phyloP scores from a whole-genome alignment of 2,113 vertebrate genomes.

The Cettia cetti region DNA sequence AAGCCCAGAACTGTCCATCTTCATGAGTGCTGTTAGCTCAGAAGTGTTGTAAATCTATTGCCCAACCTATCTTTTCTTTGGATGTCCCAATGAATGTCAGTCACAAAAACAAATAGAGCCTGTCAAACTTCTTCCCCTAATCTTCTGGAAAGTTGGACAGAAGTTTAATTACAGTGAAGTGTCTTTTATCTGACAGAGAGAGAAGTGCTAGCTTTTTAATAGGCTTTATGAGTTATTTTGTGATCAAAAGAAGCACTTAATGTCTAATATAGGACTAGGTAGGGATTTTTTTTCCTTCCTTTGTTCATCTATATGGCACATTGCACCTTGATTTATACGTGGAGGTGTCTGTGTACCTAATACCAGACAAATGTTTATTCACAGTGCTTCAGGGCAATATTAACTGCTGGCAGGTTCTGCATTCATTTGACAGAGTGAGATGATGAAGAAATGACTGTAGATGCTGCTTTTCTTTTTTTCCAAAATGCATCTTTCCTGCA shows the following conservation, averaged over 20 bases:
- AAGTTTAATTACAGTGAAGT: slow-evolving; percentile 40
- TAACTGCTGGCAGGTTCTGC: slow-evolving; percentile 40
- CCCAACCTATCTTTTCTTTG: neutral
- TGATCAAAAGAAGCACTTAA: slow-evolving; percentile 62
- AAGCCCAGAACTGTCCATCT: slow-evolving; percentile 8
- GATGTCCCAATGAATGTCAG: neutral
- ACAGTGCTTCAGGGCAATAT: slow-evolving; percentile 26
- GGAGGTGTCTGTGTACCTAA: neutral
- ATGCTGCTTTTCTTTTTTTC: neutral
- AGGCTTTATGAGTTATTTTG: slow-evolving; percentile 52
- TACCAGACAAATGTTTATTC: slow-evolving; percentile 45
- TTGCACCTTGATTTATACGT: slow-evolving; percentile 32
- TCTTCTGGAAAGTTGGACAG: slow-evolving; percentile 17
- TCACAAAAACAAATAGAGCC: slow-evolving; percentile 13
- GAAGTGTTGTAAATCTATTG: neutral
- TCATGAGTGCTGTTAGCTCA: neutral
- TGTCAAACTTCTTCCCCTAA: neutral
- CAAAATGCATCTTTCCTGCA: neutral
- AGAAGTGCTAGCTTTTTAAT: slow-evolving; percentile 28
- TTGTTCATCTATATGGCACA: neutral
- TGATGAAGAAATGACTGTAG: neutral
- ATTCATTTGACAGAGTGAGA: neutral
- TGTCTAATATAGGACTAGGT: slow-evolving; percentile 35
- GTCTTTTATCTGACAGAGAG: slow-evolving; percentile 53
- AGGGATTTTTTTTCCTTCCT: neutral